Base-by-base conservation (phyloP, 2,797 vertebrate species). In the Odontamblyopus lacepedii region DNA sequence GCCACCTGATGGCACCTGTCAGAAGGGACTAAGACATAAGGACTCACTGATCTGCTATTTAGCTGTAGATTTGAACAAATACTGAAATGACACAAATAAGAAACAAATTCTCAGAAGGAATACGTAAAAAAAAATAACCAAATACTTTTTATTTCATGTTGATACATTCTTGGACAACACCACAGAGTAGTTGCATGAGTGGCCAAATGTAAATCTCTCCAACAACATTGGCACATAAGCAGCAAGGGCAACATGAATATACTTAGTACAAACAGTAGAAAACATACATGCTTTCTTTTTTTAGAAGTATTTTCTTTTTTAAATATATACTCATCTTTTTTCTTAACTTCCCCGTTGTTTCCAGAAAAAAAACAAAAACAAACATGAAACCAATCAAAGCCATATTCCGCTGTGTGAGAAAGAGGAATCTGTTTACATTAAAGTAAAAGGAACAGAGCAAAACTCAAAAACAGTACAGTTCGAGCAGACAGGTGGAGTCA, bases 201-300 rank as follows among this genome's bases (percentile, higher is more conserved):
- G 93, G 95, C 90, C 91, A 78, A 90, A 90, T 91, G 89, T 88
- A 94, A 95, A 88, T 93, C 71, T 93, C 90, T 95, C 91, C 93
- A 94, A 97, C 97, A 94, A 96, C 95, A 95, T 96, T 96, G 95
- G 96, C 96, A 98, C 97, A 95, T 94, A 97, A 98, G 97, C 97
- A 97, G 96, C 96, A 95, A 96, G 95, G 95, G 95, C 94, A 96
- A 97, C 94, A 95, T 95, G 95, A 96, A 95, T 93, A 95, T 96
- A 98, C 96, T 95, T 87, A 92, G 95, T 98, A 98, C 97, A 98
- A 98, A 98, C 97, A 95, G 97, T 98, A 98, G 88, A 98, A 98
- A 98, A 98, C 96, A 96, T 95, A 97, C 97, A 98, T 98, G 97
- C 97, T 96, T 95, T 69, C 77, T 82, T 76, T 66, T 83, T 77